Percentiles rank a stretch among this genome's conserved stretches.
These are phyloP conservation scores for Drosophila hydei DNA, from an alignment of 1,140 invertebrate genomes.

Conservation along the genomic window DNA sequence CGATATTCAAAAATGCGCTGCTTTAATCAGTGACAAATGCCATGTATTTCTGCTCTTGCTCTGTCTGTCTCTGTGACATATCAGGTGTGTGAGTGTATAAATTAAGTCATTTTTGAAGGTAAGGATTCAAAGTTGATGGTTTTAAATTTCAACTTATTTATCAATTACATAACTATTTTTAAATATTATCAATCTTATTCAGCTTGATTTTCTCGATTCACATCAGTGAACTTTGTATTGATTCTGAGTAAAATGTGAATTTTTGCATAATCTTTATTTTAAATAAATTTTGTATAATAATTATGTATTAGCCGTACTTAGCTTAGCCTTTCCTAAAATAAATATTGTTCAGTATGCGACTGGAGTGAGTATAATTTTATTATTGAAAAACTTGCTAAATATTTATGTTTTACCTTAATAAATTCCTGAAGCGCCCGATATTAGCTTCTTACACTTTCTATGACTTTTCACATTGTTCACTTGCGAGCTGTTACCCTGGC, in stretches of 20 bases:
- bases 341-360: too few species aligned
- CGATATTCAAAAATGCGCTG: conserved; percentile 16
- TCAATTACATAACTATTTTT: neutral
- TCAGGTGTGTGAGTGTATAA: conserved; percentile 26
- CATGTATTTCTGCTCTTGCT: conserved; percentile 1
- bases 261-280: too few species aligned
- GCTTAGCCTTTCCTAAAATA: too few species aligned
- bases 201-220: too few species aligned
- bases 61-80: neutral
- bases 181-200: neutral
- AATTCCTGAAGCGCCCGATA: neutral
- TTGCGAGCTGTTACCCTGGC: conserved; percentile 3
- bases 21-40: conserved; percentile 40
- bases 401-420: too few species aligned
- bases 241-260: too few species aligned
- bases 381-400: too few species aligned
- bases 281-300: too few species aligned
- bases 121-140: neutral
- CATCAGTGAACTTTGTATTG: too few species aligned
- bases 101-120: conserved; percentile 37
- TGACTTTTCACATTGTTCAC: neutral
- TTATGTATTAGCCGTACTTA: too few species aligned
- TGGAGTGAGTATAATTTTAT: too few species aligned
- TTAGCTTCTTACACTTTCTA: neutral
- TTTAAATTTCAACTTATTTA: neutral